Evolutionary conservation across 2,797 vertebrate genomes (phyloP), one percentile per base, ranked within the genome.

Genomic region (Buphagus erythrorhynchus): DNA sequence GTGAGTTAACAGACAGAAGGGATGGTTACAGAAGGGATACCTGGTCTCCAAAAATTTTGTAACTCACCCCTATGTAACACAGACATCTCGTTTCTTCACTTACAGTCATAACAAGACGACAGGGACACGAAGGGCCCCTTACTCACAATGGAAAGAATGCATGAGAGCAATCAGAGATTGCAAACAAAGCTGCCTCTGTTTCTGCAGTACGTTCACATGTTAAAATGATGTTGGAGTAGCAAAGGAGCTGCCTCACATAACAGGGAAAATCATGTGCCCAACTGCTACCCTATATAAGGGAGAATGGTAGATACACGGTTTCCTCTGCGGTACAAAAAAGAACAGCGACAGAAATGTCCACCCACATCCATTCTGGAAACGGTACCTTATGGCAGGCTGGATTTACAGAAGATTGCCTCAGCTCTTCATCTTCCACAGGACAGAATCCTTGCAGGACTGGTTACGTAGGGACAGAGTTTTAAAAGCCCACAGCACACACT

Each of bases 101-200:
- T 75, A 68, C 62, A 51, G 31, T 33, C 2, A 0, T 31, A 62
- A 73, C 36, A 84, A 84, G 69, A 78, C 7, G 16, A 73, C 71
- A 67, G 72, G 9, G 38, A 83, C 5, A n/a, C 0, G 15, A 73
- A 46, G 42, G 81, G 73, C 43, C 65, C 11, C 14, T 36, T 80
- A 74, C 17, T 86, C 75, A 43, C n/a, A 16, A 43, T 1, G 12
- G 81, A 52, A 83, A 79, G 25, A 55, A 57, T 0, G 45, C 57
- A 93, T 11, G 7, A 68, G 59, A 87, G 63, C 0, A 16, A 84
- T 31, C 38, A 21, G 3, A 43, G 38, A 43, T 5, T 1, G 45
- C 75, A 85, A 61, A 75, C 85, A 91, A 93, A 91, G 83, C 85
- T 51, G 73, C 75, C 35, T 61, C 80, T 87, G 78, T 83, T 85